Conservation (phyloP, 1,140 invertebrate species). For the Rhopalosiphum maidis region DNA sequence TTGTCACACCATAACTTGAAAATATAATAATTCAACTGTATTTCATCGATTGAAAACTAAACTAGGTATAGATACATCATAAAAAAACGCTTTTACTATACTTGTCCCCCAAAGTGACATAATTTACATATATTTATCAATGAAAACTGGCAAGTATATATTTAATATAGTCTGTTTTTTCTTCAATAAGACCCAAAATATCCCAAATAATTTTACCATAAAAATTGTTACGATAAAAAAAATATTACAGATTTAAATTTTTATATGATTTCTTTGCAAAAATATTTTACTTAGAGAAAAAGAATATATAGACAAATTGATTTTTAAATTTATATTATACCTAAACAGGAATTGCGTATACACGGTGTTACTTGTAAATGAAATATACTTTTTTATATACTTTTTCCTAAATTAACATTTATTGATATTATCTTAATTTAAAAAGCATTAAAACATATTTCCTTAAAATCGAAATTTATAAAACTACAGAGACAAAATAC, state of each 20-base stretch:
- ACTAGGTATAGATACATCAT: neutral
- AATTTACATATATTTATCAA: neutral
- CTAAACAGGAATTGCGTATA: too few relatives aligned
- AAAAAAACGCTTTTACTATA: neutral
- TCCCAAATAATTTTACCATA: neutral
- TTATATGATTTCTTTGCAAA: neutral
- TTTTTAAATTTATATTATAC: neutral
- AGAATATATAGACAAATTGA: neutral
- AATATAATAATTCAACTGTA: neutral
- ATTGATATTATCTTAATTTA: neutral
- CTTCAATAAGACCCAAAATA: neutral
- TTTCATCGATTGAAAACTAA: neutral
- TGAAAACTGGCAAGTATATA: neutral
- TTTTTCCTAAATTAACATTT: neutral
- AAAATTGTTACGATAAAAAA: neutral
- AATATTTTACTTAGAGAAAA: neutral
- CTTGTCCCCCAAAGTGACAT: neutral
- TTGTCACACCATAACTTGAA: neutral
- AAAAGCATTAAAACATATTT: neutral
- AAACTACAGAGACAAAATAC: neutral
- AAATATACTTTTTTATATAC: neutral
- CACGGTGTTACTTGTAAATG: neutral
- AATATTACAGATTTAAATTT: neutral
- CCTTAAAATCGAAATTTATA: neutral
- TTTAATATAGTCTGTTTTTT: neutral